Evolutionary conservation across 1,140 invertebrate species (phyloP), one percentile per base, ranked within the genome.

Genomic region (Solenopsis fugax): DNA sequence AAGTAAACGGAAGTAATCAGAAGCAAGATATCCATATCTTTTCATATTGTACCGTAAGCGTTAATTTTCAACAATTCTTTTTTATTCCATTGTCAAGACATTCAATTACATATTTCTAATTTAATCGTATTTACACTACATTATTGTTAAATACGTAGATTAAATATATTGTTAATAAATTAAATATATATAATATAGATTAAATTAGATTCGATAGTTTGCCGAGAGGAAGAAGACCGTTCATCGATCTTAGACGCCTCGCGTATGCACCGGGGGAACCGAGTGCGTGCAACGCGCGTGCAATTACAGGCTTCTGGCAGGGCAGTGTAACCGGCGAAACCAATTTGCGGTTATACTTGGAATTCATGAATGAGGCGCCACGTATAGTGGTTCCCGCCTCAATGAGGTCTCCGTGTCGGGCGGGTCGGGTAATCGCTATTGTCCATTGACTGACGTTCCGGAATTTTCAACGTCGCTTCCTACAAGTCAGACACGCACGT

Each of bases 311-410:
- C 34, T 64, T 64, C 60, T 65, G 58, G 52, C 52, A 24, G 56
- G 48, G 48, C 16, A 16, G 62, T 34, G 60, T 54, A 77, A 77
- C 34, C 60, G 58, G 60, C 72, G 60, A 77, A 85, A 77, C 82
- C 73, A 71, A 87, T 87, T 81, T 87, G 77, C 77, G 80, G 80
- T 87, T 71, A 65, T 85, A 85, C 80, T 76, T 21, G 71, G 67
- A 87, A 87, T 87, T 87, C 81, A 85, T 85, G 81, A 87, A 85
- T 85, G 71, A 85, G 50, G 73, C 82, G 82, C 82, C 82, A 62
- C 67, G 67, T 54, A 78, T 56, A 67, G 75, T 50, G 52, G 54
- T 82, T 37, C 10, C 65, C 67, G 76, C 58, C 78, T 84, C 52
- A 78, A 80, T 86, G 85, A 86, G 50, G 71, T 86, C 84, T 86